Conservation (phyloP, 2,888 invertebrate species). For the Cheilosia vernalis region DNA sequence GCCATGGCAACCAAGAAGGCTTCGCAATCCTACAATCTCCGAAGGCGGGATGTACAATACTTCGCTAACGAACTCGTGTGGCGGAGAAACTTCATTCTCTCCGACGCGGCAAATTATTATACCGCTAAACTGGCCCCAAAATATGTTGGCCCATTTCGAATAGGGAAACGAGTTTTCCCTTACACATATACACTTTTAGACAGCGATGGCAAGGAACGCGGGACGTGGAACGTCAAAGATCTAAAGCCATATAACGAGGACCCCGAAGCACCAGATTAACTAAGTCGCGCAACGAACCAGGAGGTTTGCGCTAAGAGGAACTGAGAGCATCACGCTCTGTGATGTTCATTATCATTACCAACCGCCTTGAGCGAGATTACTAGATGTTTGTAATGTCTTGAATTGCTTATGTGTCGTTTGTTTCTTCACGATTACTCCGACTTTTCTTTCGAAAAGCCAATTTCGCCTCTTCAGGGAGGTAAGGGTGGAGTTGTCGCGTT, state of each 20-base stretch:
- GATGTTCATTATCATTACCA: neutral
- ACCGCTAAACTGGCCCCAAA: conserved; percentile 25
- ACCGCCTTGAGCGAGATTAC: neutral
- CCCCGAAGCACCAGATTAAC: neutral
- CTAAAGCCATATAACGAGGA: neutral
- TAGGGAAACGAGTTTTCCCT: conserved; percentile 4
- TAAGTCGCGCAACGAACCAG: neutral
- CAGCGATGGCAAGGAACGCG: neutral
- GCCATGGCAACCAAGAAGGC: neutral
- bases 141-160: conserved; percentile 14
- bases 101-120: conserved; percentile 15
- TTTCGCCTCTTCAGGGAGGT: too few species aligned
- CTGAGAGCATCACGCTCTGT: neutral
- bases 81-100: conserved; percentile 14
- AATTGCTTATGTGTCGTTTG: too few species aligned
- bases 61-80: neutral
- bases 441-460: too few species aligned
- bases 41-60: conserved; percentile 1
- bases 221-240: conserved; percentile 21
- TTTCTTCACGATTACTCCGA: too few species aligned
- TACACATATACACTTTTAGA: conserved; percentile 4
- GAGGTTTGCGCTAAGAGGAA: neutral
- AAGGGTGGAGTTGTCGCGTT: too few species aligned
- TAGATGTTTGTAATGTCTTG: too few species aligned
- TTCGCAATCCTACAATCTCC: conserved; percentile 4